Conservation (phyloP, 2,113 vertebrate genomes). For the Notarius lentiginosus region DNA sequence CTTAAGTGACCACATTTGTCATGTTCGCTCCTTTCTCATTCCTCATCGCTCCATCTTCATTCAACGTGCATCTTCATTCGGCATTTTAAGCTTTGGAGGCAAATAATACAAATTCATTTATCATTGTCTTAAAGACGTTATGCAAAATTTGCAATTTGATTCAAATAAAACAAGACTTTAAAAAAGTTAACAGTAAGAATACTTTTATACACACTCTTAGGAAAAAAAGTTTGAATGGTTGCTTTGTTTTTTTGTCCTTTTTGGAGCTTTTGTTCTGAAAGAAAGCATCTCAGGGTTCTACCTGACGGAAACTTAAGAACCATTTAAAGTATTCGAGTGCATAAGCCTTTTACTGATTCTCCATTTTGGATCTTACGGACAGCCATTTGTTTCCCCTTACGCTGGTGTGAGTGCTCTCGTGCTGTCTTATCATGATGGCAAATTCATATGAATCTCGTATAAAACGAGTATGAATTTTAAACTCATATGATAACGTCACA, state of each 20-base stretch:
- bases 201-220: neutral
- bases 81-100: neutral
- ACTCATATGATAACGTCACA: no score
- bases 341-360: neutral
- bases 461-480: neutral
- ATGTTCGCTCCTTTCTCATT: neutral
- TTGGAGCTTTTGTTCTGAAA: neutral
- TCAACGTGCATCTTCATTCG: neutral
- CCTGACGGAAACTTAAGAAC: neutral
- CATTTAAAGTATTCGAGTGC: neutral
- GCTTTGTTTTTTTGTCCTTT: neutral
- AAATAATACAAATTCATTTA: neutral
- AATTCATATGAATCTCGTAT: neutral
- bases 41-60: neutral
- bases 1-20: neutral
- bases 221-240: neutral
- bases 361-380: neutral
- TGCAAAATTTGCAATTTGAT: neutral
- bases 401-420: neutral
- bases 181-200: neutral
- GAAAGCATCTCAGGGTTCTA: neutral
- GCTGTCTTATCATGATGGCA: neutral
- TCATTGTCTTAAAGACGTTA: neutral
- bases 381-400: neutral
- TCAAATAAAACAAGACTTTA: neutral